Evolutionary conservation across 2,888 invertebrate genomes (phyloP).

Genomic region (Amphipyra berbera): DNA sequence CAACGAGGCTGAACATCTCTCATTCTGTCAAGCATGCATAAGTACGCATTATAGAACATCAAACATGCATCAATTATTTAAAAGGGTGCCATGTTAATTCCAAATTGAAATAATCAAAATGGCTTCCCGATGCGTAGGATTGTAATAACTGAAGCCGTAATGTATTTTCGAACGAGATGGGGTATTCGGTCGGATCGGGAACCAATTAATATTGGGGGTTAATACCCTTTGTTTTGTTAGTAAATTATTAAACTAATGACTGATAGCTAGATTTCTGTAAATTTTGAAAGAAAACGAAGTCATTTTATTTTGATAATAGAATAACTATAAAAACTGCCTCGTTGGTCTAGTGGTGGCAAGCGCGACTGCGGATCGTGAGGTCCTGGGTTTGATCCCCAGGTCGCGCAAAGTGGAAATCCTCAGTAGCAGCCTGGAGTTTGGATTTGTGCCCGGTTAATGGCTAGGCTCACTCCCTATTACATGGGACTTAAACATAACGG

Average conservation of each 20-base stretch:
- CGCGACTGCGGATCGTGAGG: too few relatives aligned
- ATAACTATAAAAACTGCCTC: too few relatives aligned
- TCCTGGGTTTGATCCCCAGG: too few relatives aligned
- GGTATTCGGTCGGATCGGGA: not conserved
- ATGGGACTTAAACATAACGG: too few relatives aligned
- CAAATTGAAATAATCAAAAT: conserved; percentile 42
- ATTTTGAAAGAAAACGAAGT: not conserved
- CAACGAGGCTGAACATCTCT: not conserved
- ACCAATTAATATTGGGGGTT: conserved; percentile 34
- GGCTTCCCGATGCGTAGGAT: conserved; percentile 22
- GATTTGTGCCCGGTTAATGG: too few relatives aligned
- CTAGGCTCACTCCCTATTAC: too few relatives aligned
- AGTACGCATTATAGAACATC: conserved; percentile 17
- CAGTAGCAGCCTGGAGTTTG: too few relatives aligned
- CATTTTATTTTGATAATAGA: too few relatives aligned
- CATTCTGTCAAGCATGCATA: conserved; percentile 2
- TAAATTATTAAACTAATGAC: conserved; percentile 6
- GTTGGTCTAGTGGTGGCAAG: too few relatives aligned
- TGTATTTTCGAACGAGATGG: conserved; percentile 29
- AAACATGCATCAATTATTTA: conserved; percentile 9
- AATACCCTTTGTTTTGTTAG: conserved; percentile 7
- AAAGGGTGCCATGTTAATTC: conserved; percentile 30
- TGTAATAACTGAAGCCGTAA: conserved; percentile 20
- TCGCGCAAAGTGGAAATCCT: too few relatives aligned
- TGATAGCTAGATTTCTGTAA: not conserved